Base-by-base conservation (phyloP, 1,140 invertebrate genomes). In the Brachionus rubens region DNA sequence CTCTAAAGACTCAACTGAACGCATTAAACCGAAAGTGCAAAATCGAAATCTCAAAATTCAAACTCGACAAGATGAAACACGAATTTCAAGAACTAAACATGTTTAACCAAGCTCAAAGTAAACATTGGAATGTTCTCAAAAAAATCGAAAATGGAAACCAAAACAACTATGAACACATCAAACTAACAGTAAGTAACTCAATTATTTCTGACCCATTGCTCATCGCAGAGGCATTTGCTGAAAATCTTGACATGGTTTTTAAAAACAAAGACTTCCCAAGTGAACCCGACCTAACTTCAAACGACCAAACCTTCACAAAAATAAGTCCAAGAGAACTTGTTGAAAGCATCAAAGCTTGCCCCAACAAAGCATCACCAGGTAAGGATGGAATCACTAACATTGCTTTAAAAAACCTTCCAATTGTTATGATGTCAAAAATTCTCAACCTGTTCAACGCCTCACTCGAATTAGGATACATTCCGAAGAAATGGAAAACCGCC, bases 401-500 rank as follows among this genome's bases (percentile, higher is more conserved):
- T 24, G 21, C 21, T 21, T 26, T 52, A 52, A 52, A 52, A 52
- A 19, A 52, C 24, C 21, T 52, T 24, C 50, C 50, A 10, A 19
- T 52, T 21, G 21, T 6, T 9, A 24, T 24, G 16, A 19, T 52
- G 21, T 24, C 16, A 19, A 52, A 21, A 52, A 52, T 52, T 24
- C 21, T 52, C 50, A 52, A 52, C 9, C 50, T 52, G 3, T 46
- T 70, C 7, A 75, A 75, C 21, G 9, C 68, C 33, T 16, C 43
- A 16, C 16, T 75, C 6, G 36, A 24, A 30, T 24, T 30, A 33
- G 68, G 68, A 14, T 41, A 75, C 40, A 10, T 75, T 52, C 77
- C 78, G 28, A 6, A 21, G 24, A 24, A 14, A 0, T 79, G 78
- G 78, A 67, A 43, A 56, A 33, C 16, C 6, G 62, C 78, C 0